Base-by-base conservation (phyloP, 2,113 vertebrate species). In the Triplophysa rosa region DNA sequence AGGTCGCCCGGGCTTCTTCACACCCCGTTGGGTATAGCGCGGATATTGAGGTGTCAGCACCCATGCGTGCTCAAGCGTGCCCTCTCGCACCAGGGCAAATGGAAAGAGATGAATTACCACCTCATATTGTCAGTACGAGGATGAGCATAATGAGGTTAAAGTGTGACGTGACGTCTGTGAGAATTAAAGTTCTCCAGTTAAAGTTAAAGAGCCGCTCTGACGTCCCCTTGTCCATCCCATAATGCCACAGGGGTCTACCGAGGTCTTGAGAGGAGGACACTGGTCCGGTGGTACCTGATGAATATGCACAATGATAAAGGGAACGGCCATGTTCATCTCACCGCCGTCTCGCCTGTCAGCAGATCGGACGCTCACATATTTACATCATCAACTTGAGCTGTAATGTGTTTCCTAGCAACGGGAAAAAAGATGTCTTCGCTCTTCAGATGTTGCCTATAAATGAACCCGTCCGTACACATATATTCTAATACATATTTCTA, bases 331-430 rank as follows among this genome's bases (percentile, higher is more conserved):
- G 87, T 87, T 86, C 91, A 90, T 29, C 29, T 90, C 83, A 87
- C 91, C 91, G 90, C 88, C 91, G 87, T 85, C 89, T 87, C 91
- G 90, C 90, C 89, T 91, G 89, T 92, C 91, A 92, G 86, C 81
- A 70, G 45, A 62, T 66, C 68, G 89, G 90, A 91, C 87, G 89
- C 79, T 80, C 33, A 33, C 33, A 33, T 33, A 33, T 33, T 33
- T 33, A 33, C 4, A 33, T 33, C 33, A 33, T 33, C 3, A 33
- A 33, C 4, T 29, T n/a, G 71, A 64, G 47, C 83, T 82, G 86
- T 68, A 79, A 84, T 79, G 67, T 82, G 73, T 13, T 80, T 74
- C 63, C 8, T 54, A 59, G 73, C 54, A 80, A 26, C 23, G 26
- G 67, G 49, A 26, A 69, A 73, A 72, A 80, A 8, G 49, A 23